These are phyloP conservation scores for Tragopan temminckii DNA, from an alignment of 2,797 vertebrate genomes.

Conservation along the genomic window DNA sequence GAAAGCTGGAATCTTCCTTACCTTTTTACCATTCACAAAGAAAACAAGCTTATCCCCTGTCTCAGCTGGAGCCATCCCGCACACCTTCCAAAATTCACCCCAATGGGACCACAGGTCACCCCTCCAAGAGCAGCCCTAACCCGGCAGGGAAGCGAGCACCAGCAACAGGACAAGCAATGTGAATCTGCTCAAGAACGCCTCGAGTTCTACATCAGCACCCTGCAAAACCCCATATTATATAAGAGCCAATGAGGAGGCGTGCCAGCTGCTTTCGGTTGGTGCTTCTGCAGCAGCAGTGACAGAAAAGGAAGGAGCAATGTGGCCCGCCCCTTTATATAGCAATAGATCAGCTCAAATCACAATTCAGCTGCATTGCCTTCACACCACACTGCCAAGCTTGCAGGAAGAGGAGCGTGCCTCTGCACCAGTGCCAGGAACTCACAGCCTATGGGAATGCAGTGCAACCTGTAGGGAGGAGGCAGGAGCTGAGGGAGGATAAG, in stretches of 20 bases:
- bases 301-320: slow-evolving; percentile 10
- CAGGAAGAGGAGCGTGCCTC: neutral
- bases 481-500: neutral
- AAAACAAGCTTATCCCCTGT: slow-evolving; percentile 81
- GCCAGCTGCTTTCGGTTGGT: slow-evolving; percentile 50
- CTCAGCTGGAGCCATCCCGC: slow-evolving; percentile 46
- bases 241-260: slow-evolving; percentile 51
- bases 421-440: neutral
- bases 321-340: slow-evolving; percentile 59
- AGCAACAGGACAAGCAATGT: neutral
- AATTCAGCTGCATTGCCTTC: neutral
- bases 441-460: neutral
- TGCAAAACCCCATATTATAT: slow-evolving; percentile 47
- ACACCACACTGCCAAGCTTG: slow-evolving; percentile 12
- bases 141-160: neutral
- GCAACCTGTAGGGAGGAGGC: neutral
- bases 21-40: slow-evolving; percentile 88
- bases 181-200: neutral
- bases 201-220: slow-evolving; percentile 15
- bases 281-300: slow-evolving; percentile 49
- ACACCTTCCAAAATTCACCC: neutral
- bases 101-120: neutral
- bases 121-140: neutral
- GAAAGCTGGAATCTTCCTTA: slow-evolving; percentile 65
- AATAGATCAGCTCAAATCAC: neutral